Percentiles rank a stretch among this genome's conserved stretches.
phyloP scores from a whole-genome alignment of 2,113 vertebrate genomes.

The Paralichthys olivaceus region DNA sequence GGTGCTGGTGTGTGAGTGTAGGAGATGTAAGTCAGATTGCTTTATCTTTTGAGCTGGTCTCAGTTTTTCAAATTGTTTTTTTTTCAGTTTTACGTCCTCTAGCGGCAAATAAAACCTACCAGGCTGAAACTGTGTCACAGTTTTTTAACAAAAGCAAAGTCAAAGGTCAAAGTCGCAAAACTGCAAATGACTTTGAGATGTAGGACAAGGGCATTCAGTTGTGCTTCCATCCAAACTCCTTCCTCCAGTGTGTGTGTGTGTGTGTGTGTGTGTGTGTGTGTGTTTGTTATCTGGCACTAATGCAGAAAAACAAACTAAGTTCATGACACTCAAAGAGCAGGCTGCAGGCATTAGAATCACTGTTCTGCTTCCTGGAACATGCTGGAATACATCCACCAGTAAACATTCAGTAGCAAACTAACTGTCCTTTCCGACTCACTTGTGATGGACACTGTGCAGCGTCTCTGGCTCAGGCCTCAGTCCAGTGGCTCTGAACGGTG shows the following conservation, averaged over 20 bases:
- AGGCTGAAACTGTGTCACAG: background rate
- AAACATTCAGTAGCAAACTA: background rate
- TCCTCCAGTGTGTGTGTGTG: background rate
- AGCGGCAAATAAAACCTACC: background rate
- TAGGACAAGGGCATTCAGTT: too few species aligned
- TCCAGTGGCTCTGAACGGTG: conserved; percentile 12
- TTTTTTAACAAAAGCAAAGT: background rate
- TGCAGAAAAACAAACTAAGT: background rate
- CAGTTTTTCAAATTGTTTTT: background rate
- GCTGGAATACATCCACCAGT: conserved; percentile 9
- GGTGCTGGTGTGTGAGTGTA: background rate
- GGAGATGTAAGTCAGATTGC: background rate
- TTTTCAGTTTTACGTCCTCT: background rate
- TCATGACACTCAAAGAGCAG: background rate
- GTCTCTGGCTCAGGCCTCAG: conserved; percentile 15
- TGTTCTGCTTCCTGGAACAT: background rate
- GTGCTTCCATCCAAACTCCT: too few species aligned
- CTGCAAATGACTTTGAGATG: background rate
- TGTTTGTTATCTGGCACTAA: background rate
- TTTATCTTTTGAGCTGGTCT: background rate
- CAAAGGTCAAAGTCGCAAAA: background rate
- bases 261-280: background rate
- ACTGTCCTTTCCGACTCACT: background rate
- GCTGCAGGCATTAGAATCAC: too few species aligned
- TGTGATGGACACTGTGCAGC: background rate